Conservation (phyloP, 2,113 vertebrate genomes). For the Kobus ellipsiprymnus region DNA sequence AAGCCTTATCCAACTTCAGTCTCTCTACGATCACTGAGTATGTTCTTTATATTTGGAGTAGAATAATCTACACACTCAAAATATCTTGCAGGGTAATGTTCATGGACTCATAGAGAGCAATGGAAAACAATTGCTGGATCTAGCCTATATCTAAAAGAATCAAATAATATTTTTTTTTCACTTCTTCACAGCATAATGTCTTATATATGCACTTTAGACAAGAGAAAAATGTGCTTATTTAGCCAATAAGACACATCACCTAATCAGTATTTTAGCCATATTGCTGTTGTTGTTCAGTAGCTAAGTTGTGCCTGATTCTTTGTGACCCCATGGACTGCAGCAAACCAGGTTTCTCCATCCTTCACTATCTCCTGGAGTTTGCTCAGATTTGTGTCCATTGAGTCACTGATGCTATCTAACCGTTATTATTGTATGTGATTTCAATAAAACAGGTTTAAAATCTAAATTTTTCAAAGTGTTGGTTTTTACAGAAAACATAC, state of each 20-base stretch:
- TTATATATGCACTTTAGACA: background rate
- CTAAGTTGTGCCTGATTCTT: background rate
- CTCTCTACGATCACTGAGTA: background rate
- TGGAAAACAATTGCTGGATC: background rate
- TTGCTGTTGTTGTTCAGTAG: background rate
- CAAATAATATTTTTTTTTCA: background rate
- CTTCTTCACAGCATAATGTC: background rate
- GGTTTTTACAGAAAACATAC: background rate
- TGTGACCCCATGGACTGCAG: background rate
- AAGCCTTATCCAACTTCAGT: background rate
- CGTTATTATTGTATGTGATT: background rate
- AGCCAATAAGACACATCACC: background rate
- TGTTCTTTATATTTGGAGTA: background rate
- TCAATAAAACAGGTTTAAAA: background rate
- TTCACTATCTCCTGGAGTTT: background rate
- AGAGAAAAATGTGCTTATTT: background rate
- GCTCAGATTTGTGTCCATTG: background rate
- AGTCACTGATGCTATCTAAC: background rate
- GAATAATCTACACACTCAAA: background rate
- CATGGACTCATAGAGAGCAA: background rate
- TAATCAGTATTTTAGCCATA: background rate
- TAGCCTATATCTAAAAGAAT: background rate
- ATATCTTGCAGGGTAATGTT: background rate
- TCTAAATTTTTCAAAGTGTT: background rate
- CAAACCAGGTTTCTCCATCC: background rate